Percentiles rank a stretch among this genome's conserved stretches.
These are phyloP conservation scores for Zelleria hepariella DNA, from an alignment of 2,888 invertebrate genomes.

Conservation along the genomic window DNA sequence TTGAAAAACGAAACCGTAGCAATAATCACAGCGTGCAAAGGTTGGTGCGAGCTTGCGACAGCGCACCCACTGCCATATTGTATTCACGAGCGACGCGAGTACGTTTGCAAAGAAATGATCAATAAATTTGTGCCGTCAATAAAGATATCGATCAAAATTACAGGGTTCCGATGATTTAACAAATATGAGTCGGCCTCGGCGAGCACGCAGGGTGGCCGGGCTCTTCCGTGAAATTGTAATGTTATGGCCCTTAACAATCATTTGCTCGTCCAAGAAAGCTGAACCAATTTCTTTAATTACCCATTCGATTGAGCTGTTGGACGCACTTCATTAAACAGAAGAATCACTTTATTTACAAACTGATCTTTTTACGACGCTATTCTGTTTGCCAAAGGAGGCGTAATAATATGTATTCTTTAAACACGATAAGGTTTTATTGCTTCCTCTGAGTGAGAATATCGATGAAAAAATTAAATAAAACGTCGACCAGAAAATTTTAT, in stretches of 20 bases:
- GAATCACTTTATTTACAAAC: conserved; percentile 46
- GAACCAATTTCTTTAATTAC: conserved; percentile 61
- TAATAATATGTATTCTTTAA: conserved; percentile 31
- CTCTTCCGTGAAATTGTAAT: conserved; percentile 64
- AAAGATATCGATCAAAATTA: conserved; percentile 73
- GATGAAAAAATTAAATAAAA: conserved; percentile 24
- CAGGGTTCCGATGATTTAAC: conserved; percentile 69
- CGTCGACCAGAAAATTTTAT: conserved; percentile 27
- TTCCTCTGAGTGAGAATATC: conserved; percentile 27
- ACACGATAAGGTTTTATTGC: conserved; percentile 46
- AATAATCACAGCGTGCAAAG: conserved; percentile 54
- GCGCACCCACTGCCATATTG: conserved; percentile 39
- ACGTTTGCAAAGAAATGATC: conserved; percentile 66
- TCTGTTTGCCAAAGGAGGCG: conserved; percentile 25
- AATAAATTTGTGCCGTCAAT: conserved; percentile 68
- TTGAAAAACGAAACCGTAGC: conserved; percentile 66
- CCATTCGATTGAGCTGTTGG: conserved; percentile 43
- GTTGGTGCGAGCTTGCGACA: conserved; percentile 15
- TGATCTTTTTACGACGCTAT: conserved; percentile 40
- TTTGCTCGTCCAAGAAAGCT: conserved; percentile 48
- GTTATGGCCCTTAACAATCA: conserved; percentile 56
- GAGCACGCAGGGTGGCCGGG: conserved; percentile 55
- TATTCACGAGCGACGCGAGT: conserved; percentile 51
- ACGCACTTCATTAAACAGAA: conserved; percentile 48
- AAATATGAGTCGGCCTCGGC: conserved; percentile 57